Evolutionary conservation across 1,140 invertebrate species (phyloP), one percentile per base, ranked within the genome.

Genomic region (Charaxes varanes): DNA sequence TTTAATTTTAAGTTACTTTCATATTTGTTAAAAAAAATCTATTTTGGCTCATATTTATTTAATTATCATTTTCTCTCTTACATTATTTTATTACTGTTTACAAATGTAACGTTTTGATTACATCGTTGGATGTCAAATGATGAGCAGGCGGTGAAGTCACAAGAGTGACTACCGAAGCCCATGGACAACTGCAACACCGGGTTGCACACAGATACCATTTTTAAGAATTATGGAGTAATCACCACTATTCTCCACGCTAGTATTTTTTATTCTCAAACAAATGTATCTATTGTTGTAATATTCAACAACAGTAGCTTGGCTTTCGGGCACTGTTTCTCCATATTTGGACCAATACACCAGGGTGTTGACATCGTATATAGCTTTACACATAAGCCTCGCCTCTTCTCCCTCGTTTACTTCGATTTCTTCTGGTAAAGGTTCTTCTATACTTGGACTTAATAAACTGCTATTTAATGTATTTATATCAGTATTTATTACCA

Each of bases 361-460:
- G 10, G 54, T 58, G 16, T 58, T 43, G 8, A 21, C 21, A 28
- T 53, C 42, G 21, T 33, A 50, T 23, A 41, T 18, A 12, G 34
- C 42, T 50, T 53, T 58, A 15, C 37, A 53, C 16, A 45, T 28
- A 11, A 58, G 26, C 33, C 50, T 41, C 5, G 35, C 35, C 18
- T 58, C 55, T 18, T 53, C 55, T 28, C 43, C 46, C 26, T 41
- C 26, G 19, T 48, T 53, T 24, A 40, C 41, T 41, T 54, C 47
- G 6, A 41, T 22, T 17, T 43, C 36, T 7, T 47, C 38, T n/a
- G 28, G 30, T 21, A 54, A 33, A 16, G 41, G 21, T 10, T 59
- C 51, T 11, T 44, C 43, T 33, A 59, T 51, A 21, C 22, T 32
- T 13, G 55, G 47, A 3, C 37, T 27, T 6, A 41, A 6, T 50